Percentiles rank a stretch among this genome's conserved stretches.
Evolutionary conservation across 1,140 invertebrate species (phyloP).

Genomic region (Acyrthosiphon pisum): DNA sequence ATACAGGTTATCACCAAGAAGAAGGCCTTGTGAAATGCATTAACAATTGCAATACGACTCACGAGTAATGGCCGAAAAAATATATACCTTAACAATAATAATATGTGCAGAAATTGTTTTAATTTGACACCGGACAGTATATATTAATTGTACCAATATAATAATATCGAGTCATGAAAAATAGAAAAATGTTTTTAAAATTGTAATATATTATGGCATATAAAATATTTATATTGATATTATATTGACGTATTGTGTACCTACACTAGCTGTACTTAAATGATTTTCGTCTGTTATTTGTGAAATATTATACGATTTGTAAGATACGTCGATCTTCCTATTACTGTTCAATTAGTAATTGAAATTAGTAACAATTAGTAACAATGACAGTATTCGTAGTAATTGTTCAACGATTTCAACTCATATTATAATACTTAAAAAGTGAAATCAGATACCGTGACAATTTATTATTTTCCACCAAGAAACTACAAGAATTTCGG

Average conservation of each 20-base stretch:
- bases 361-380: too few relatives aligned
- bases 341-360: neutral
- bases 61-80: neutral
- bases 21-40: neutral
- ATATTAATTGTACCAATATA: neutral
- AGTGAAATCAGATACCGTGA: neutral
- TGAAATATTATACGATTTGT: neutral
- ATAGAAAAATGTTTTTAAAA: neutral
- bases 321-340: neutral
- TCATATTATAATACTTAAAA: neutral
- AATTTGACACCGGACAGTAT: neutral
- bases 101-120: neutral
- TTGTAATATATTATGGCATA: neutral
- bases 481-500: neutral
- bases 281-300: neutral
- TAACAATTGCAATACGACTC: neutral
- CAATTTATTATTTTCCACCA: neutral
- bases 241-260: neutral
- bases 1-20: neutral
- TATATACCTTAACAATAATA: neutral
- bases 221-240: neutral
- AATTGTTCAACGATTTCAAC: neutral
- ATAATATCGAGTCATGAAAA: neutral
- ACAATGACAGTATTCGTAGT: neutral
- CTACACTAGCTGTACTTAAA: neutral